Base-by-base conservation (phyloP, 2,113 vertebrate genomes). In the Triplophysa rosa region DNA sequence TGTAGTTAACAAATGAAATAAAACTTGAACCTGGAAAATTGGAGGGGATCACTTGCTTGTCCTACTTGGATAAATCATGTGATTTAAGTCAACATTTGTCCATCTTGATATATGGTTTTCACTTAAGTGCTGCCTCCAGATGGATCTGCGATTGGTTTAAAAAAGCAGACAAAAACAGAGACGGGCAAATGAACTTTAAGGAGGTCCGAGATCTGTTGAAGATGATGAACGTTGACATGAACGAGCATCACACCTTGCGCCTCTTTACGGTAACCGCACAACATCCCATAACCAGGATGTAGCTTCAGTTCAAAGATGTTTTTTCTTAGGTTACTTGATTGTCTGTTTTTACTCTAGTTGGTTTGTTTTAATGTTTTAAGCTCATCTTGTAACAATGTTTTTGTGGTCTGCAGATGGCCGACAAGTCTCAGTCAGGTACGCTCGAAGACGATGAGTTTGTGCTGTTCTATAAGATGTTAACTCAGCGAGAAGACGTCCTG, bases 201-300 rank as follows among this genome's bases (percentile, higher is more conserved):
- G 97, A 99, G 84, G 94, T 95, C 67, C 92, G 84, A 81, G 92
- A 92, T 71, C 89, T 98, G 63, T 88, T 98, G 37, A 96, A 91
- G 80, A 95, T 99, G 95, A 98, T 99, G 96, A 99, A 98, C 0
- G 91, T 99, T 78, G 94, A 96, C 78, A 98, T 99, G 97, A 95
- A 95, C 0, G 94, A 95, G 80, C 91, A 95, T n/a, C 94, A 96
- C 19, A 95, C 96, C 37, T 89, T 92, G 37, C 87, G 85, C 14
- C 96, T 99, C 40, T 99, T 98, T 82, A 94, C 94, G 83, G 97
- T 97, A 78, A 87, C 68, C 24, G 24, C 12, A 62, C 26, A 52
- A 16, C 14, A 52, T 13, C 47, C 14, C 7, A 0, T 8, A 33
- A 33, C 5, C 29, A 37, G 33, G 33, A 37, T 37, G 5, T 7